Conservation (phyloP, 2,888 invertebrate genomes). For the Myopa testacea region DNA sequence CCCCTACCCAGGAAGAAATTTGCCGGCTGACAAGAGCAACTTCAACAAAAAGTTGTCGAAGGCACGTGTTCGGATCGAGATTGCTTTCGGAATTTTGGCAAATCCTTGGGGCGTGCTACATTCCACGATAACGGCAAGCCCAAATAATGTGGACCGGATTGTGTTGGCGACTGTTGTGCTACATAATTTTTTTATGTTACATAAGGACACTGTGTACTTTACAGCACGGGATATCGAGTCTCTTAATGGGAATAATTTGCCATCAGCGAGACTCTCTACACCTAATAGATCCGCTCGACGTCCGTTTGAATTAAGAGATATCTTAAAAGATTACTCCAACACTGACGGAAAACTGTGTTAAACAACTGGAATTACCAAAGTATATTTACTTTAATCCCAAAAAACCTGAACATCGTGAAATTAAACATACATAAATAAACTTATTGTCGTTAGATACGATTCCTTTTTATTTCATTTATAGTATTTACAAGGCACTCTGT, state of each 20-base stretch:
- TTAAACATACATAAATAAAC: no score
- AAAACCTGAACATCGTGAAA: no score
- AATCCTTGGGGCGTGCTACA: not conserved
- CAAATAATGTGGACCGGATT: constrained; percentile 7
- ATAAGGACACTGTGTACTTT: not conserved
- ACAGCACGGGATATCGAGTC: not conserved
- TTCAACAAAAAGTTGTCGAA: constrained; percentile 20
- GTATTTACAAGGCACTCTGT: not conserved
- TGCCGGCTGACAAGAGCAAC: not conserved
- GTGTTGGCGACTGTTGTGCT: not conserved
- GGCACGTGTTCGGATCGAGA: constrained; percentile 11
- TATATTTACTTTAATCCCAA: not conserved
- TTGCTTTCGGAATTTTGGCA: constrained; percentile 5
- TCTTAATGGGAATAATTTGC: not conserved
- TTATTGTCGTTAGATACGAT: no score
- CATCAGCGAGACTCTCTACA: not conserved
- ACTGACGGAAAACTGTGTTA: not conserved
- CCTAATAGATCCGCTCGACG: not conserved
- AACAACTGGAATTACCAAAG: not conserved
- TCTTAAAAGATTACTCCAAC: not conserved
- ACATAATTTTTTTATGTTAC: constrained; percentile 8
- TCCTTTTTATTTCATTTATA: no score
- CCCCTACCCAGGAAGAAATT: not conserved
- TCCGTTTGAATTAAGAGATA: not conserved
- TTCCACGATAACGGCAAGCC: not conserved